Evolutionary conservation across 92 coral and sea anemone species (phyloP), one percentile per base, ranked within the genome.

Genomic region (Heteractis magnifica): DNA sequence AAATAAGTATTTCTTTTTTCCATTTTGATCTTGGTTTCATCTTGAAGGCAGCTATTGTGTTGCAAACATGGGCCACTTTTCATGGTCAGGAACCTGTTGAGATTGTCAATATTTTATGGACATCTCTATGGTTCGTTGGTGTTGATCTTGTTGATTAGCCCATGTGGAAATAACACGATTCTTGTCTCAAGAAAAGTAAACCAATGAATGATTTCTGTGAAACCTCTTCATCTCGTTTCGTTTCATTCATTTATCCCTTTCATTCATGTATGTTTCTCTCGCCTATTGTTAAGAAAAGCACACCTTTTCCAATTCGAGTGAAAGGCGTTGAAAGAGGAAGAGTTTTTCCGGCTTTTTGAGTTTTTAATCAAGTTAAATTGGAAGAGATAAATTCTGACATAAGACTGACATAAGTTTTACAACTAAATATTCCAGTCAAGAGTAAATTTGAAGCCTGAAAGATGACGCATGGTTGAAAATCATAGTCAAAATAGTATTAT

Each of bases 41-140:
- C 49, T 81, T 81, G 84, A 81, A 81, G 73, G 84, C 73, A 71
- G 84, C 84, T 81, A 41, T 71, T 51, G 19, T 51, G 49, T 15
- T 70, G 72, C 51, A 56, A 58, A 77, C 5, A 58, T 58, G 15
- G 64, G 15, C 5, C 4, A 11, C 1, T 34, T 34, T 34, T 34
- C 44, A 34, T 34, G 13, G 64, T 58, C 64, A 58, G 64, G 14
- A 77, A 78, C 81, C 81, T 78, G 81, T 58, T 7, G 8, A n/a
- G 23, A 59, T 20, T 20, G 65, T 78, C 9, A 78, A 78, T 78
- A 23, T 65, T 78, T 78, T 21, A 68, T 68, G 48, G 15, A 68
- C 16, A 3, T 4, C 26, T 68, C 13, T 68, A 20, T 26, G 73
- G 49, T 68, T 23, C 49, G 73, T 20, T 68, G 73, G 49, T 26